Evolutionary conservation across 2,797 vertebrate species (phyloP).

Genomic region (Ctenochaetus hawaiiensis): DNA sequence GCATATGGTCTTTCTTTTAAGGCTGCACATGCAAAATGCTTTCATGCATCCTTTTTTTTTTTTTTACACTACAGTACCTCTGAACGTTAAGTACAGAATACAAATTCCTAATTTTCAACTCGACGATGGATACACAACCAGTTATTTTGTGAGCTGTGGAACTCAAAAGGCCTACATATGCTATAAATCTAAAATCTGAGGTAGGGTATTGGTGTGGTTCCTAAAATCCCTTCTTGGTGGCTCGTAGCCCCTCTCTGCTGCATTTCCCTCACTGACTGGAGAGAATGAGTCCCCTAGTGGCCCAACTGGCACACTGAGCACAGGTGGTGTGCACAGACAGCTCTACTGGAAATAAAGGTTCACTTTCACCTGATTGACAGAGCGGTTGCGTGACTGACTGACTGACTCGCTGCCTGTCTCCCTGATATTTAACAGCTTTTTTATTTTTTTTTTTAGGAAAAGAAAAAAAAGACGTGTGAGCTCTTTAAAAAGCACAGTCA

Average conservation of each 20-base stretch:
- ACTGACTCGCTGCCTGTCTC: background rate
- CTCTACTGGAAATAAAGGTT: slow-evolving; percentile 63
- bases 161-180: background rate
- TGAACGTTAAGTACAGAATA: background rate
- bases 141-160: background rate
- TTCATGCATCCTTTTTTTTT: background rate
- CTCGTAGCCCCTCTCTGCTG: slow-evolving; percentile 40
- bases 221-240: slow-evolving; percentile 21
- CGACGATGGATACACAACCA: background rate
- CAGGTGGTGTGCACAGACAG: slow-evolving; percentile 80
- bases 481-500: slow-evolving; percentile 39
- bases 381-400: slow-evolving; percentile 45
- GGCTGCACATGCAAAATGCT: background rate
- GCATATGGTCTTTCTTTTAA: background rate
- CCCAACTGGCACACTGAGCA: slow-evolving; percentile 84
- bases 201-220: background rate
- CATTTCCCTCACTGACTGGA: slow-evolving; percentile 72
- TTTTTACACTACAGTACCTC: background rate
- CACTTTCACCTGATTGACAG: slow-evolving; percentile 68
- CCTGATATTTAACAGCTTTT: slow-evolving; percentile 9
- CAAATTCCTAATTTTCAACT: background rate
- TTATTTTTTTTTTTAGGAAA: background rate
- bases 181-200: background rate
- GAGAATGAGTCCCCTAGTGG: slow-evolving; percentile 96
- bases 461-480: slow-evolving; percentile 5